A percentile compares a stretch with the other conserved stretches of the same genome.
Evolutionary conservation across 1,140 invertebrate species (phyloP).

Genomic region (Aphelenchoides avenae): DNA sequence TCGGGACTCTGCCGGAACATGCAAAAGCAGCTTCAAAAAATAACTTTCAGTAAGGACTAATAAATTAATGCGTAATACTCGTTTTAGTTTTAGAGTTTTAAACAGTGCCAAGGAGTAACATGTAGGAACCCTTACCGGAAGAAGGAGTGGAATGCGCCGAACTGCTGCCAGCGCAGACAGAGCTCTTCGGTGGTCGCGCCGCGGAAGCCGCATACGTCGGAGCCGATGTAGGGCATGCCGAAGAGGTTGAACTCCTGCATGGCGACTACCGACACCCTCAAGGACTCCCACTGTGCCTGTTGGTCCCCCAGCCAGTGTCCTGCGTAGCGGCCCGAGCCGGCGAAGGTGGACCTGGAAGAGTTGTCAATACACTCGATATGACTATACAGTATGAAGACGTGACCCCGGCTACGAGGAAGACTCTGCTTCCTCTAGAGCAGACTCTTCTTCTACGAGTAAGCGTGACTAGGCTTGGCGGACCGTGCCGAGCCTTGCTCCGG

Average conservation of each 20-base stretch:
- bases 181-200: constrained; percentile 59
- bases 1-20: too few relatives aligned
- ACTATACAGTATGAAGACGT: too few relatives aligned
- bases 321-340: constrained; percentile 74
- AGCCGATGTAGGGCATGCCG: constrained; percentile 64
- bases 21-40: too few relatives aligned
- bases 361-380: too few relatives aligned
- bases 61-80: too few relatives aligned
- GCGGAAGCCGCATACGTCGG: constrained; percentile 62
- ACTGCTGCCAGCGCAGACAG: constrained; percentile 55
- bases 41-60: too few relatives aligned
- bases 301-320: constrained; percentile 86
- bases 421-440: too few relatives aligned
- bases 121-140: constrained; percentile 34
- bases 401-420: too few relatives aligned
- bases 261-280: constrained; percentile 61
- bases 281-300: constrained; percentile 61
- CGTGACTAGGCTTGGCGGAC: too few relatives aligned
- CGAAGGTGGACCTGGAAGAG: too few relatives aligned
- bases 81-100: neutral
- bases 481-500: too few relatives aligned
- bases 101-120: neutral
- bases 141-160: constrained; percentile 43
- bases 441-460: too few relatives aligned
- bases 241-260: constrained; percentile 71